Conservation (phyloP, 2,113 vertebrate species). For the Carlito syrichta region DNA sequence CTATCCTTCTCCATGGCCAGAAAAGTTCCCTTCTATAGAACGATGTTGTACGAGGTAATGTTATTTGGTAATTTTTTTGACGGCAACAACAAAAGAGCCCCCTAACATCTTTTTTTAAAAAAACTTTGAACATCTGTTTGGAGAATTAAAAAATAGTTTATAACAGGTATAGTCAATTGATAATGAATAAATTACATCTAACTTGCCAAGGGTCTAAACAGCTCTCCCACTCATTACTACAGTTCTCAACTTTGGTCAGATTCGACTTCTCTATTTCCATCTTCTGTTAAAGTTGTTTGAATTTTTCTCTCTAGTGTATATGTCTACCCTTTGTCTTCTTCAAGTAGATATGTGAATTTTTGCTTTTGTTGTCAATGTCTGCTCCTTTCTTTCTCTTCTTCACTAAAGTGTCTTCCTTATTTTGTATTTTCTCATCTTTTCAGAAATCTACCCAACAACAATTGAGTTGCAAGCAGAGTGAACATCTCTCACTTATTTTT, state of each 20-base stretch:
- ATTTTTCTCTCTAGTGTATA: background rate
- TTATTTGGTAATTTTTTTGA: background rate
- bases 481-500: background rate
- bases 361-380: background rate
- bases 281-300: background rate
- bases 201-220: background rate
- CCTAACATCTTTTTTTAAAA: background rate
- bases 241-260: background rate
- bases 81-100: background rate
- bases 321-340: background rate
- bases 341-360: background rate
- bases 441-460: background rate
- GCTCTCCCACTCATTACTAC: background rate
- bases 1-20: slow-evolving; percentile 88
- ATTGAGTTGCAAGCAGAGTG: background rate
- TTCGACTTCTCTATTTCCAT: background rate
- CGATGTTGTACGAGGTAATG: slow-evolving; percentile 89
- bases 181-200: background rate
- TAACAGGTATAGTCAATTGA: background rate
- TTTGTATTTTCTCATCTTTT: background rate
- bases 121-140: background rate
- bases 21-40: slow-evolving; percentile 89
- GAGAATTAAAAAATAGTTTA: slow-evolving; percentile 28
- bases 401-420: background rate
- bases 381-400: background rate